Evolutionary conservation across 2,113 vertebrate genomes (phyloP).

Genomic region (Grallaria varia): DNA sequence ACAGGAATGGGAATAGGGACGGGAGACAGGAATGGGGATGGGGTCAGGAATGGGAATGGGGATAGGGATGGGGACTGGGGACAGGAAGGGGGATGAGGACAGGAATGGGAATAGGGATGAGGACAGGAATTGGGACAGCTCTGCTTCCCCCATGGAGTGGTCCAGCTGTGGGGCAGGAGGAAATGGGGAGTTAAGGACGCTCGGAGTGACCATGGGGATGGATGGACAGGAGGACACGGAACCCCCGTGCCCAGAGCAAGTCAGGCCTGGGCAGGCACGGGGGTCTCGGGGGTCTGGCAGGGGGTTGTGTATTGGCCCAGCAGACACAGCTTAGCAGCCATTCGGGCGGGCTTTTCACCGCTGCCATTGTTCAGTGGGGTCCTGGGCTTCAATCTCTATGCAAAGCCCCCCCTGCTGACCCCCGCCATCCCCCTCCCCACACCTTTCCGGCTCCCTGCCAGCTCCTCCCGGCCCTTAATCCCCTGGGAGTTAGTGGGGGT

Average conservation of each 20-base stretch:
- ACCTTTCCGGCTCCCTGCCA: not conserved
- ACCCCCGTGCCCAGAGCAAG: not conserved
- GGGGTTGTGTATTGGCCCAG: conserved; percentile 21
- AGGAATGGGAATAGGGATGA: not conserved
- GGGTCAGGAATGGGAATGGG: not conserved
- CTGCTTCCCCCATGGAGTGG: too few relatives aligned
- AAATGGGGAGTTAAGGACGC: not conserved
- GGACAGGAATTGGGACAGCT: not conserved
- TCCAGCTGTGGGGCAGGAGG: not conserved
- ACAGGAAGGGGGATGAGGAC: too few relatives aligned
- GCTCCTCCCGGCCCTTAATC: not conserved
- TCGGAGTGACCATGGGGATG: accelerated
- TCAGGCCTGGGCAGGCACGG: not conserved
- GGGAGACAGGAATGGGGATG: not conserved
- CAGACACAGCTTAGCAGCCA: conserved; percentile 6
- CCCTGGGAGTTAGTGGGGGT: not conserved
- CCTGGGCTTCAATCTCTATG: not conserved
- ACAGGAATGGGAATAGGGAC: not conserved
- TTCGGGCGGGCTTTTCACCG: not conserved
- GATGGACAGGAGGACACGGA: not conserved
- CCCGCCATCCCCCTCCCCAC: not conserved
- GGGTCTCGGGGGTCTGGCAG: not conserved
- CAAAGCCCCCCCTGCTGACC: not conserved
- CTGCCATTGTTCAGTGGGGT: not conserved
- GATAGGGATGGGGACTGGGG: too few relatives aligned